Evolutionary conservation across 2,113 vertebrate genomes (phyloP), one percentile per base, ranked within the genome.

Genomic region (Piprites chloris): DNA sequence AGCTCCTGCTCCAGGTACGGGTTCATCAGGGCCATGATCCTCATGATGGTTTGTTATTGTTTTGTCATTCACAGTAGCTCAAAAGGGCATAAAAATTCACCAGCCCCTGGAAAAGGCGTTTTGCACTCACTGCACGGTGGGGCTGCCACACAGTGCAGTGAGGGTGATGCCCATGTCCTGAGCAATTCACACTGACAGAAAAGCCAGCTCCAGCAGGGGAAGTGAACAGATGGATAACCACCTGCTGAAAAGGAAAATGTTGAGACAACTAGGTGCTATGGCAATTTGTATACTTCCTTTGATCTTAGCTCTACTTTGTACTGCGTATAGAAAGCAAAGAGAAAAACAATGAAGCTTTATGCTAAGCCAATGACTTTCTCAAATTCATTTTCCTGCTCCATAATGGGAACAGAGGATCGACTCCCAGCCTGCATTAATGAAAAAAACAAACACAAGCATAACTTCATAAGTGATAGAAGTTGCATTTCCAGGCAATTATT

Each of bases 321-420:
- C 79, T 75, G 52, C 44, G 2, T 93, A 96, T 93, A 92, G 88
- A 95, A 95, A 89, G 90, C 81, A 89, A 68, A 65, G 50, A 41
- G 62, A 68, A 87, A 75, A 89, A 94, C 75, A 97, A 96, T 91
- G 83, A 96, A 98, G 97, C 95, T 92, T 87, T 97, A 96, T 74
- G 97, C 96, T 61, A 98, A 94, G 73, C 95, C 95, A 58, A 94
- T 82, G 65, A 97, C 94, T 93, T 92, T 89, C 84, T 91, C 81
- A 94, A 98, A 98, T 92, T 98, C 96, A 85, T 84, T 91, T 65
- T 92, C 95, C 92, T 97, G 97, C 88, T 98, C 97, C 58, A 93
- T 97, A 50, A 97, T 49, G 12, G 97, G 97, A 88, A 98, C 91
- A 68, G 98, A 96, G 56, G 96, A 92, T 91, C 7, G 46, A 42